These are phyloP conservation scores for Zaprionus lineosus DNA, from an alignment of 2,888 invertebrate species.

Conservation along the genomic window DNA sequence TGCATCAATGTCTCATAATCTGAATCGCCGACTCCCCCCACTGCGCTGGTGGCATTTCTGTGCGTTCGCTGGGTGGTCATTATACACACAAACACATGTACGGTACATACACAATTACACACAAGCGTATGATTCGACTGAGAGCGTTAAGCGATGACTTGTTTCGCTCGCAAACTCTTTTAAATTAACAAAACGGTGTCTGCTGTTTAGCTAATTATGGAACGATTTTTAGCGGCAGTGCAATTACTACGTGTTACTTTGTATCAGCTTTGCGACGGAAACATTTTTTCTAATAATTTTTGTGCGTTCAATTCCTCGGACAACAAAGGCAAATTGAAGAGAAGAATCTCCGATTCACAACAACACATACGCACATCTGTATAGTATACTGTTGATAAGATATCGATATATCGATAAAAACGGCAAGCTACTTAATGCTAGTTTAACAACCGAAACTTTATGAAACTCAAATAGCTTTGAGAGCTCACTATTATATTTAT, in stretches of 20 bases:
- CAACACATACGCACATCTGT: constrained; percentile 28
- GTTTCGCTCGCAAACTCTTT: background rate
- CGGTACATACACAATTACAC: constrained; percentile 5
- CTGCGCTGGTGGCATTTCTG: constrained; percentile 54
- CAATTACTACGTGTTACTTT: constrained; percentile 1
- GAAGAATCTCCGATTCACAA: constrained; percentile 46
- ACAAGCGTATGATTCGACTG: constrained; percentile 23
- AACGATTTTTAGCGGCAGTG: constrained; percentile 3
- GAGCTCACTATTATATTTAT: too few relatives aligned
- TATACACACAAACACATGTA: constrained; percentile 33
- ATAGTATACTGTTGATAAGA: constrained; percentile 40
- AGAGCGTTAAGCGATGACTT: constrained; percentile 28
- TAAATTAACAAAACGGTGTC: constrained; percentile 8
- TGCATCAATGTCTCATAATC: constrained; percentile 81
- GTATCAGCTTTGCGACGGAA: constrained; percentile 30
- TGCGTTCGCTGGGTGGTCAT: constrained; percentile 71
- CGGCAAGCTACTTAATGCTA: background rate
- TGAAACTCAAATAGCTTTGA: too few relatives aligned
- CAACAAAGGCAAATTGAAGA: constrained; percentile 44
- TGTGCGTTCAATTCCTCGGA: constrained; percentile 21
- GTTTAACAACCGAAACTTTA: background rate
- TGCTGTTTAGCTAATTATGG: background rate
- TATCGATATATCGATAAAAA: constrained; percentile 44
- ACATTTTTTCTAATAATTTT: constrained; percentile 33
- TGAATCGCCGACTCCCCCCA: constrained; percentile 40